Percentiles rank a stretch among this genome's conserved stretches.
Conservation (phyloP, 2,797 vertebrate genomes). For the Myripristis murdjan region DNA sequence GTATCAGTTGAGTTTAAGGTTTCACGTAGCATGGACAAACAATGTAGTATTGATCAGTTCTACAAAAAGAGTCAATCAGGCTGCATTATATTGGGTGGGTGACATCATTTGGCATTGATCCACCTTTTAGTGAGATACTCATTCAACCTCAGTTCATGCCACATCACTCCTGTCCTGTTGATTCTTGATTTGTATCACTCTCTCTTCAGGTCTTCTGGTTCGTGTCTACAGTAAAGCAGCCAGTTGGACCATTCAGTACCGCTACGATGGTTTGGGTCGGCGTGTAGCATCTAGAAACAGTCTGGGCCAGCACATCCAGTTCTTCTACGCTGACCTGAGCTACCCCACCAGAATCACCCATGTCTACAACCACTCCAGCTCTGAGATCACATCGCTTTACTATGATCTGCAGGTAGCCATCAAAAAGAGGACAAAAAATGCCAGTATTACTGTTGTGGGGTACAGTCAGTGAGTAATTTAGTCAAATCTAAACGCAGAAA, state of each 20-base stretch:
- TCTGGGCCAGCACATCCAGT: slow-evolving; percentile 95
- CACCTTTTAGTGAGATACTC: no score
- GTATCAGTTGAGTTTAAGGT: no score
- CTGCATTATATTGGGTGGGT: no score
- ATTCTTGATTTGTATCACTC: neutral
- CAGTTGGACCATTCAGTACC: slow-evolving; percentile 96
- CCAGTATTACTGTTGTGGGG: neutral
- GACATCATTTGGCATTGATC: no score
- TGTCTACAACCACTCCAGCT: slow-evolving; percentile 98
- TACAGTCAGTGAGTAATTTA: neutral
- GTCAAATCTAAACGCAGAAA: no score
- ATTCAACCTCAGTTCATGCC: no score
- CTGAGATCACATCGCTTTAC: slow-evolving; percentile 98
- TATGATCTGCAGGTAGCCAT: slow-evolving; percentile 90
- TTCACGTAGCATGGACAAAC: no score
- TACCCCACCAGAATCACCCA: slow-evolving; percentile 97
- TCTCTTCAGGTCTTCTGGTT: slow-evolving; percentile 89
- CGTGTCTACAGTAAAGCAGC: slow-evolving; percentile 97
- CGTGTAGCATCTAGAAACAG: slow-evolving; percentile 95
- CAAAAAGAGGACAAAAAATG: neutral
- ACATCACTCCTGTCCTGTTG: neutral
- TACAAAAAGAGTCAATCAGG: no score
- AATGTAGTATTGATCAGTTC: no score
- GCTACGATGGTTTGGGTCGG: slow-evolving; percentile 95
- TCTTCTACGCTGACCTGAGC: slow-evolving; percentile 97